phyloP scores from a whole-genome alignment of 1,140 invertebrate species.

The Calosoma granatense region DNA sequence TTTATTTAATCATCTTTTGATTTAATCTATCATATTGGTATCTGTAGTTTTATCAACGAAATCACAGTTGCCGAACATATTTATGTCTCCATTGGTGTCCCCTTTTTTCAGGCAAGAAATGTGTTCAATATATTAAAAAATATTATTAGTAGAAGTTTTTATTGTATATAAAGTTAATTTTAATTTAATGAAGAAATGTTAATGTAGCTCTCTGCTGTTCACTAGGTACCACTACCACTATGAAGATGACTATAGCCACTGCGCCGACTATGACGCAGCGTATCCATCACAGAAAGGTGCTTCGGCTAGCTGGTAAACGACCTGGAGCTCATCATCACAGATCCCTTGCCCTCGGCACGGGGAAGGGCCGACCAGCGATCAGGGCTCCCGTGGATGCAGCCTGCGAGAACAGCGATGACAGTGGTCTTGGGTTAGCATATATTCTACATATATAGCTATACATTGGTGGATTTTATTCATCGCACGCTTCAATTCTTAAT shows the following conservation, averaged over 20 bases:
- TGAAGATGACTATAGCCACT: slow-evolving; percentile 60
- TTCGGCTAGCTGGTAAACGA: slow-evolving; percentile 42
- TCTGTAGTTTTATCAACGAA: too few relatives aligned
- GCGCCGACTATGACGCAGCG: slow-evolving; percentile 48
- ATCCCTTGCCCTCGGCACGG: slow-evolving; percentile 30
- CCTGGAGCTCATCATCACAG: slow-evolving; percentile 11
- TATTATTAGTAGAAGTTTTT: too few relatives aligned
- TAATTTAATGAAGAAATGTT: too few relatives aligned
- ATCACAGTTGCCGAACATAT: too few relatives aligned
- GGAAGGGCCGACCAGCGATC: slow-evolving; percentile 38
- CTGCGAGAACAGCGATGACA: slow-evolving; percentile 80
- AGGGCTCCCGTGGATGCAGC: slow-evolving; percentile 37
- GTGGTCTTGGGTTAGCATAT: slow-evolving; percentile 56
- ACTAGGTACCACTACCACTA: slow-evolving; percentile 26
- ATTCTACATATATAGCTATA: too few relatives aligned
- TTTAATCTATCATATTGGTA: too few relatives aligned
- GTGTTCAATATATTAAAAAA: too few relatives aligned
- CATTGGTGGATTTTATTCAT: not conserved
- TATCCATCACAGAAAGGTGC: slow-evolving; percentile 45
- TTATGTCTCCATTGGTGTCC: too few relatives aligned
- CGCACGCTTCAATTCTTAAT: slow-evolving; percentile 2
- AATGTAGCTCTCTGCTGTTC: too few relatives aligned
- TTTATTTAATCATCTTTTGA: too few relatives aligned
- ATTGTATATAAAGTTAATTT: too few relatives aligned
- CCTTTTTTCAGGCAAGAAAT: too few relatives aligned